Percentiles rank a stretch among this genome's conserved stretches.
phyloP scores from a whole-genome alignment of 2,888 invertebrate genomes.

The Spodoptera picta region DNA sequence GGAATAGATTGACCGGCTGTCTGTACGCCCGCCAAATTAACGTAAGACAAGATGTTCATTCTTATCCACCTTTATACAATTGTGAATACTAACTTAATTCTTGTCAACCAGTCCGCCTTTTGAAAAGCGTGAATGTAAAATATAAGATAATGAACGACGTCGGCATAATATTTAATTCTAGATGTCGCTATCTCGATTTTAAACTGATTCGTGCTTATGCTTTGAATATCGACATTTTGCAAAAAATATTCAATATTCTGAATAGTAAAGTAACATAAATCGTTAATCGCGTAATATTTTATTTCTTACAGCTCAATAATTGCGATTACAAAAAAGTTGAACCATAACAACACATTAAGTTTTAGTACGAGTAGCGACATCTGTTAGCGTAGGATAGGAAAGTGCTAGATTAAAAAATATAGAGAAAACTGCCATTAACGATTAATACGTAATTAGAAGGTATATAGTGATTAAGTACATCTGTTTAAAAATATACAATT shows the following conservation, averaged over 20 bases:
- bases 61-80: slow-evolving; percentile 15
- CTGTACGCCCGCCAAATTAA: too few relatives aligned
- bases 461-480: slow-evolving; percentile 22
- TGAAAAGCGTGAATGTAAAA: slow-evolving; percentile 25
- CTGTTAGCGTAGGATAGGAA: slow-evolving; percentile 54
- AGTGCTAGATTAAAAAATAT: slow-evolving; percentile 47
- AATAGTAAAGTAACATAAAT: too few relatives aligned
- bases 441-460: slow-evolving; percentile 30
- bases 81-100: slow-evolving; percentile 11
- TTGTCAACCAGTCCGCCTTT: slow-evolving; percentile 38
- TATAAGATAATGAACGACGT: slow-evolving; percentile 11
- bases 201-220: too few relatives aligned
- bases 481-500: slow-evolving; percentile 21
- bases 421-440: slow-evolving; percentile 42
- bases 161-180: slow-evolving; percentile 10
- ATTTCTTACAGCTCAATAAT: too few relatives aligned
- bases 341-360: background rate
- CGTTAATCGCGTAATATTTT: too few relatives aligned
- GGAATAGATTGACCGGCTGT: too few relatives aligned
- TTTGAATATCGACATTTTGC: too few relatives aligned
- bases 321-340: background rate
- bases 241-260: too few relatives aligned
- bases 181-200: slow-evolving; percentile 40
- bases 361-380: slow-evolving; percentile 50
- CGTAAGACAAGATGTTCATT: slow-evolving; percentile 1